These are phyloP conservation scores for Tetragonula carbonaria DNA, from an alignment of 2,888 invertebrate genomes.

Conservation along the genomic window DNA sequence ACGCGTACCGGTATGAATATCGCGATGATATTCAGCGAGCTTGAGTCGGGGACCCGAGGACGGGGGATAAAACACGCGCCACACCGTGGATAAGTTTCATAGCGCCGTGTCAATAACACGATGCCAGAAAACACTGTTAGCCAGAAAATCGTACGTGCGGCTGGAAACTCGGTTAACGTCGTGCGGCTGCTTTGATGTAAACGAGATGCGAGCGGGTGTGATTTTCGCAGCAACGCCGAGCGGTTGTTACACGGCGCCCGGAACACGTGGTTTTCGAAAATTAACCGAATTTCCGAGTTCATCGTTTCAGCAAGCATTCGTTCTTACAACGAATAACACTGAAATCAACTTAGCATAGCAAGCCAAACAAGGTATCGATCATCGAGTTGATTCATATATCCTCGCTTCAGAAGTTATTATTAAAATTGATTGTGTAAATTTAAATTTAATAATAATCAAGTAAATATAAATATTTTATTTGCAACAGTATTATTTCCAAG, in stretches of 20 bases:
- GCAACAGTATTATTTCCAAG: no score
- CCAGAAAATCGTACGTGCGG: neutral
- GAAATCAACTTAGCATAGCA: neutral
- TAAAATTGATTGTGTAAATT: no score
- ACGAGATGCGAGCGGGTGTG: neutral
- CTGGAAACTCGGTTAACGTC: neutral
- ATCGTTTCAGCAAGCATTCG: neutral
- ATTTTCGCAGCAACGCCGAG: neutral
- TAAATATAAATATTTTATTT: no score
- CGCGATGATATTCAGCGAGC: slow-evolving; percentile 21
- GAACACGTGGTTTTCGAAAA: neutral
- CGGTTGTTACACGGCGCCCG: neutral
- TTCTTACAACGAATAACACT: neutral
- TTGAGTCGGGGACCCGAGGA: neutral
- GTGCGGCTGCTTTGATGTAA: neutral
- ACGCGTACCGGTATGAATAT: neutral
- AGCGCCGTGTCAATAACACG: slow-evolving; percentile 15
- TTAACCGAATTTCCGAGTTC: neutral
- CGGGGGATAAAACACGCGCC: slow-evolving; percentile 22
- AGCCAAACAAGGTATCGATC: neutral
- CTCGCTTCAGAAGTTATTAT: neutral
- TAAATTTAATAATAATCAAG: no score
- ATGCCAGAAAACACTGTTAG: neutral
- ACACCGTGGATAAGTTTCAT: slow-evolving; percentile 27
- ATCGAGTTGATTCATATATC: neutral